phyloP scores from a whole-genome alignment of 2,113 vertebrate genomes.

The Melanotaenia duboulayi region DNA sequence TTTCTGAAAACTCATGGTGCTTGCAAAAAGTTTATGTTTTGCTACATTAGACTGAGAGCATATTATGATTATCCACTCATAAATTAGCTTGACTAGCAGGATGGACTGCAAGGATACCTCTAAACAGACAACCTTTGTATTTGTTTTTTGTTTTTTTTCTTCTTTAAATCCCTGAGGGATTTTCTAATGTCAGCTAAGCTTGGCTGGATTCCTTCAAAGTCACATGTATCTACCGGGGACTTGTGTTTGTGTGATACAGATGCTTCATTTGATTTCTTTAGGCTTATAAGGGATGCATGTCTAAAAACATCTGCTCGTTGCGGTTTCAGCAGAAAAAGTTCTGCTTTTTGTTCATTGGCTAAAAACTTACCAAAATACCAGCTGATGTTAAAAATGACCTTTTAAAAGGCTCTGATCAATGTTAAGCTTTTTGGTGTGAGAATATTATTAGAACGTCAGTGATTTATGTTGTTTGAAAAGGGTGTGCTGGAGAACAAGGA shows the following conservation, averaged over 20 bases:
- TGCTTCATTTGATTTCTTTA: conserved; percentile 46
- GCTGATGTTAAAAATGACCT: conserved; percentile 33
- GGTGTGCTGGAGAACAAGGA: conserved; percentile 10
- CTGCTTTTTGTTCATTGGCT: conserved; percentile 20
- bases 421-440: conserved; percentile 25
- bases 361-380: conserved; percentile 29
- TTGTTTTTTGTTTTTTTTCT: conserved; percentile 34
- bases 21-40: conserved; percentile 31
- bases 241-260: conserved; percentile 56
- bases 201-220: conserved; percentile 60
- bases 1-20: conserved; percentile 23
- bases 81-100: conserved; percentile 48
- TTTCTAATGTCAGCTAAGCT: conserved; percentile 66
- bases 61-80: conserved; percentile 57
- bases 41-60: conserved; percentile 53
- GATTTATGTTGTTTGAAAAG: conserved; percentile 31
- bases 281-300: conserved; percentile 46
- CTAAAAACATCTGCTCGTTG: conserved; percentile 27
- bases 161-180: conserved; percentile 64
- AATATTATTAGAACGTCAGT: conserved; percentile 28
- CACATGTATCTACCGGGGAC: conserved; percentile 60
- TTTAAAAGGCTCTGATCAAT: conserved; percentile 31
- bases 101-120: conserved; percentile 57
- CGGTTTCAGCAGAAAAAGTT: conserved; percentile 26
- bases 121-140: conserved; percentile 66